Conservation (phyloP, 2,888 invertebrate genomes). For the Halictus ligatus region DNA sequence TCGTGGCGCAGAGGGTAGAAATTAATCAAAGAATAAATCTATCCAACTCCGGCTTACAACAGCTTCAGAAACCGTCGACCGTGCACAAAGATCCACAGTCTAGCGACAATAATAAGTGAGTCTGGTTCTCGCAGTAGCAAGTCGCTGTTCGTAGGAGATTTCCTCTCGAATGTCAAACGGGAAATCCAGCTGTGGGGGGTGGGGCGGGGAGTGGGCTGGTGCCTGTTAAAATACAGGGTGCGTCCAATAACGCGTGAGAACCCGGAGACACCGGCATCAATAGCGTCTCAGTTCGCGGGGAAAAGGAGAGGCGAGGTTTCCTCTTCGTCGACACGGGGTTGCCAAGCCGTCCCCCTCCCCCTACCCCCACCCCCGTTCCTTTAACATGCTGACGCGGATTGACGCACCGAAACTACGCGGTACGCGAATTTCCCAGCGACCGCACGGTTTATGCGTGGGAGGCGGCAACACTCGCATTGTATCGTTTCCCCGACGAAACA, state of each 20-base stretch:
- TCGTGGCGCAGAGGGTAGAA: background rate
- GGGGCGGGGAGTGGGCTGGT: background rate
- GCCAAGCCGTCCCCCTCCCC: constrained; percentile 5
- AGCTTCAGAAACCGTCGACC: background rate
- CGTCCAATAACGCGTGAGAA: constrained; percentile 15
- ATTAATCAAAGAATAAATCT: background rate
- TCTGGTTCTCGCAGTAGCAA: background rate
- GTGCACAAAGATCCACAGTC: background rate
- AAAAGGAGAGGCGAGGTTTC: constrained; percentile 12
- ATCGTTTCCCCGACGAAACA: constrained; percentile 43
- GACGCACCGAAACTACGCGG: constrained; percentile 34
- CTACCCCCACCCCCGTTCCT: constrained; percentile 33
- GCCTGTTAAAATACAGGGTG: constrained; percentile 4
- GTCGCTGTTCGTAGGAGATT: background rate
- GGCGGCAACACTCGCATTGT: constrained; percentile 47
- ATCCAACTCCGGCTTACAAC: background rate
- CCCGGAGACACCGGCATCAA: background rate
- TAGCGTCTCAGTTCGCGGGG: background rate
- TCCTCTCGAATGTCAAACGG: background rate
- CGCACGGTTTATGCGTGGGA: constrained; percentile 9
- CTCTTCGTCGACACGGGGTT: constrained; percentile 7
- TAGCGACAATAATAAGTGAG: constrained; percentile 1
- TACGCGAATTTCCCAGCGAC: constrained; percentile 41
- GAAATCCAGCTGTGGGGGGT: background rate
- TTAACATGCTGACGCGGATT: constrained; percentile 59